Percentiles rank a stretch among this genome's conserved stretches.
These are phyloP conservation scores for Meloidogyne chitwoodi DNA, from an alignment of 1,140 invertebrate genomes.

Conservation along the genomic window DNA sequence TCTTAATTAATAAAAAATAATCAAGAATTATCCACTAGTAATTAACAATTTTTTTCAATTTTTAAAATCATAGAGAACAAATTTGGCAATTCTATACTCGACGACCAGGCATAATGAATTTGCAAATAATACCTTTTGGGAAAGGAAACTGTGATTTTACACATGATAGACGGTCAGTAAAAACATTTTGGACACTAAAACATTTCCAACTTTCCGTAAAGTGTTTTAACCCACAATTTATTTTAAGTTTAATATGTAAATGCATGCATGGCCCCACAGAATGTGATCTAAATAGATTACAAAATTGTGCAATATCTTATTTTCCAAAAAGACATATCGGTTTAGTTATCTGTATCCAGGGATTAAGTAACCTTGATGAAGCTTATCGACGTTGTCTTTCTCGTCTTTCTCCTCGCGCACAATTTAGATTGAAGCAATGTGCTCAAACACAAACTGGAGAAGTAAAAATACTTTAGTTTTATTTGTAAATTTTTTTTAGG, in stretches of 20 bases:
- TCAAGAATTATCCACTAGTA: too few relatives aligned
- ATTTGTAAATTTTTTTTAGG: background rate
- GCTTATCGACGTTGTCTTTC: conserved; percentile 40
- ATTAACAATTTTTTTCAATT: too few relatives aligned
- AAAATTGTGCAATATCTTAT: conserved; percentile 49
- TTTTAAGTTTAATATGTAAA: conserved; percentile 26
- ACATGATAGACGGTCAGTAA: conserved; percentile 25
- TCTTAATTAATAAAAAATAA: background rate
- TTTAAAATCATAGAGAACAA: conserved; percentile 28
- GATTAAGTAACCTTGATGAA: conserved; percentile 41
- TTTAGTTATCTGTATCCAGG: conserved; percentile 44
- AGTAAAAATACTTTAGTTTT: conserved; percentile 6
- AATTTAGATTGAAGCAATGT: conserved; percentile 45
- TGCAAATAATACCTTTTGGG: conserved; percentile 49
- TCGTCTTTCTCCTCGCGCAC: conserved; percentile 42
- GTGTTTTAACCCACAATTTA: too few relatives aligned
- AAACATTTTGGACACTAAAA: too few relatives aligned
- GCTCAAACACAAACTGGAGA: conserved; percentile 48
- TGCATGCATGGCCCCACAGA: conserved; percentile 52
- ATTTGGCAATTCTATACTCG: conserved; percentile 49
- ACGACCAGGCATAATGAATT: conserved; percentile 47
- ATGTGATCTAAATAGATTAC: conserved; percentile 44
- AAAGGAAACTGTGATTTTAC: conserved; percentile 52
- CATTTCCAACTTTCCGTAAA: too few relatives aligned
- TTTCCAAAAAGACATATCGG: conserved; percentile 47